Percentiles rank a stretch among this genome's conserved stretches.
These are phyloP conservation scores for Clarias magur DNA, from an alignment of 2,113 vertebrate species.

Conservation along the genomic window DNA sequence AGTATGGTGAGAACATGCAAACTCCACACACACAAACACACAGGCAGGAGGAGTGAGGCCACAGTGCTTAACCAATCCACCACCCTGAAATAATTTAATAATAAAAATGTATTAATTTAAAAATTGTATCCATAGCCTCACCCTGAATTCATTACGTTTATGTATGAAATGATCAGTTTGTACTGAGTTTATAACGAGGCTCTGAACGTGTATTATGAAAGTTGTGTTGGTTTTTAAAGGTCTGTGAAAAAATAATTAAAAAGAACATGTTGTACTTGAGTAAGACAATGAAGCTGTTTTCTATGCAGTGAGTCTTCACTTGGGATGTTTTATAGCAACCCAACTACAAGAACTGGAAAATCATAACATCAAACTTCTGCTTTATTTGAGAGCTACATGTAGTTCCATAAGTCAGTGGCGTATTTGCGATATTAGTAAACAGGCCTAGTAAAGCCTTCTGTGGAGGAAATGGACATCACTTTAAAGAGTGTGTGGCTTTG, in stretches of 20 bases:
- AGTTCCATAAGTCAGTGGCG: not conserved
- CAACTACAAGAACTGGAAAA: not conserved
- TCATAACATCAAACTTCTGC: not conserved
- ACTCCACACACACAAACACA: too few relatives aligned
- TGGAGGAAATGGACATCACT: not conserved
- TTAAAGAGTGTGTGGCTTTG: not conserved
- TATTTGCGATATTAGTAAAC: not conserved
- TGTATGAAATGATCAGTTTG: not conserved
- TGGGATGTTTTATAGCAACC: slow-evolving; percentile 1
- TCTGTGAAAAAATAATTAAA: not conserved
- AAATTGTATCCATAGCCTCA: too few relatives aligned
- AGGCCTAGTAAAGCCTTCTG: not conserved
- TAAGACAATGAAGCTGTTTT: not conserved
- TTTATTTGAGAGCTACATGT: slow-evolving; percentile 2
- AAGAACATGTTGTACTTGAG: slow-evolving; percentile 22
- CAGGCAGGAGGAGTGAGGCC: too few relatives aligned
- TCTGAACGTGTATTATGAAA: not conserved
- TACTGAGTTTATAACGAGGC: not conserved
- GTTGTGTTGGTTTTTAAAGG: not conserved
- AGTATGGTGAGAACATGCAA: too few relatives aligned
- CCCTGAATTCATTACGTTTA: too few relatives aligned
- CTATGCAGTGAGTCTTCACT: not conserved
- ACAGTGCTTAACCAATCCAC: too few relatives aligned
- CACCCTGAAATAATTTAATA: too few relatives aligned
- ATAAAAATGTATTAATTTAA: too few relatives aligned